phyloP scores from a whole-genome alignment of 2,113 vertebrate species.

The Sorex araneus region DNA sequence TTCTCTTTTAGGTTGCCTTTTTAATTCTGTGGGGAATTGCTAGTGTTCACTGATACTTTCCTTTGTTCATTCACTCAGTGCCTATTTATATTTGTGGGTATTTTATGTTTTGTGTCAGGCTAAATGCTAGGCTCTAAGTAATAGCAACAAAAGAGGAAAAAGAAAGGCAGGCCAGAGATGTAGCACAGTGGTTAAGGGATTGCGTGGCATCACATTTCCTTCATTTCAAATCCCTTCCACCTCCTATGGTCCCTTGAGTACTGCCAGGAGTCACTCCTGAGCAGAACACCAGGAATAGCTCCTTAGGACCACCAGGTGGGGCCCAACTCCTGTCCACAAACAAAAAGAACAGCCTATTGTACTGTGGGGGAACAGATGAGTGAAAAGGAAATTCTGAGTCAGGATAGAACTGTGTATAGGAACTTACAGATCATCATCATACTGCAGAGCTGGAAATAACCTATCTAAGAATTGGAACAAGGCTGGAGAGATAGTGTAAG shows the following conservation, averaged over 20 bases:
- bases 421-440: neutral
- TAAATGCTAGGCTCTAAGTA: slow-evolving; percentile 19
- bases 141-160: neutral
- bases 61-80: slow-evolving; percentile 35
- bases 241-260: neutral
- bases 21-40: neutral
- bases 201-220: too few species aligned
- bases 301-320: too few species aligned
- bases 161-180: too few species aligned
- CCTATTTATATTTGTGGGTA: neutral
- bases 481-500: too few species aligned
- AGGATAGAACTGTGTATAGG: neutral
- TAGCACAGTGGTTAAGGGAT: too few species aligned
- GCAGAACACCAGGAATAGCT: too few species aligned
- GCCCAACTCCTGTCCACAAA: too few species aligned
- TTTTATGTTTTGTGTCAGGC: neutral
- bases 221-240: too few species aligned
- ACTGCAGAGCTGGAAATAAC: slow-evolving; percentile 8
- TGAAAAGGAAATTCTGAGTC: neutral
- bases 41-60: neutral
- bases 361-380: neutral
- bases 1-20: neutral
- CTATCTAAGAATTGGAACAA: neutral
- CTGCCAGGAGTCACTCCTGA: too few species aligned
- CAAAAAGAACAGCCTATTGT: neutral